Evolutionary conservation across 2,888 invertebrate species (phyloP).

Genomic region (Spialia ferax): DNA sequence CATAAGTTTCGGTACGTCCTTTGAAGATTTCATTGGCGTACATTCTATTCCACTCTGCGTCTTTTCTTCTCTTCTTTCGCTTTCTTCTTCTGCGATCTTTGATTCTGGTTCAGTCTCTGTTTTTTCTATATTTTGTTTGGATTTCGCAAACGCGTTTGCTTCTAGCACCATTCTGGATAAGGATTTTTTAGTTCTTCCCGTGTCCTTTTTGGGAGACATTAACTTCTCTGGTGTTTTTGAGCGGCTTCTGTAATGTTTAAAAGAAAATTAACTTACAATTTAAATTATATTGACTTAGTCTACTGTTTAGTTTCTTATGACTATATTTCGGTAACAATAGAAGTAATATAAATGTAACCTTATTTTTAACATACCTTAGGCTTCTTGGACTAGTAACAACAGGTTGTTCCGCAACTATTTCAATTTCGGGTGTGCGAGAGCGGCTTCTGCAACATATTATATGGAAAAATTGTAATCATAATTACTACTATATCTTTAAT

Average conservation of each 20-base stretch:
- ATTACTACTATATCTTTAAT: not conserved
- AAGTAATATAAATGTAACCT: no score
- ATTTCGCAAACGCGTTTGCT: slow-evolving; percentile 76
- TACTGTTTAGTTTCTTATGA: not conserved
- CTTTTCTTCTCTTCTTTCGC: not conserved
- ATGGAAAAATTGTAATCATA: not conserved
- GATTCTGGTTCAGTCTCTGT: slow-evolving; percentile 51
- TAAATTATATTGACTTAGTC: not conserved
- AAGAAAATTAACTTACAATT: not conserved
- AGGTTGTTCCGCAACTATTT: slow-evolving; percentile 53
- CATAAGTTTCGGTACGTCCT: slow-evolving; percentile 63
- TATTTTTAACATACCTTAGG: slow-evolving; percentile 46
- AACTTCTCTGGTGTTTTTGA: slow-evolving; percentile 79
- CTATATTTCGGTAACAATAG: no score
- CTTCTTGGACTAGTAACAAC: slow-evolving; percentile 58
- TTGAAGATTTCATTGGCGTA: slow-evolving; percentile 72
- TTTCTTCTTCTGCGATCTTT: not conserved
- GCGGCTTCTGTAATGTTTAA: slow-evolving; percentile 61
- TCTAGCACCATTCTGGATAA: slow-evolving; percentile 76
- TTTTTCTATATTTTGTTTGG: slow-evolving; percentile 61
- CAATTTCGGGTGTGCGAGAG: slow-evolving; percentile 71
- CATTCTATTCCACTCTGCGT: slow-evolving; percentile 58
- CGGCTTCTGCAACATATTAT: slow-evolving; percentile 64
- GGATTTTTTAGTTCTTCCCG: slow-evolving; percentile 66
- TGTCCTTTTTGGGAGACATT: slow-evolving; percentile 69